Evolutionary conservation across 2,113 vertebrate genomes (phyloP), one percentile per base, ranked within the genome.

Genomic region (Brienomyrus brachyistius): DNA sequence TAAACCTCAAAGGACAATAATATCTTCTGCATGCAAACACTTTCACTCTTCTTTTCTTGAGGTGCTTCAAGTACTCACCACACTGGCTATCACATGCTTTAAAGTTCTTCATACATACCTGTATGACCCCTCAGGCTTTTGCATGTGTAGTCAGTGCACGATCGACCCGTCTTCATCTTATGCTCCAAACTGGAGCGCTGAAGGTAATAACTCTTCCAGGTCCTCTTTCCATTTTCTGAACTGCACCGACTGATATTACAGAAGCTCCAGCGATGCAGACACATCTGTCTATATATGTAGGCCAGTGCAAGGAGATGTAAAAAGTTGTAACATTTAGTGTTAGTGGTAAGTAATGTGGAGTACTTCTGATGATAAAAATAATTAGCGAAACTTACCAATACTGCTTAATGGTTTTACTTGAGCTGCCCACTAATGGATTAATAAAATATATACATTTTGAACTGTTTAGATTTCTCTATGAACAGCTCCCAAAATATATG

Each of bases 141-240:
- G 91, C 95, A 96, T 56, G 91, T 94, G 91, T 96, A 97, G 88
- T 96, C 95, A 43, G 92, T 93, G 87, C 93, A 94, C 7, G 95
- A 91, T 2, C 91, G 70, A 2, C 97, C 97, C 8, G 93, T 91
- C 4, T 91, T 92, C 96, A 97, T 95, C 84, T 95, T 95, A 47
- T 82, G 89, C 91, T 97, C 96, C 10, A 97, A 89, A n/a, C 94
- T 92, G 7, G 91, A 93, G 0, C 95, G 93, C 21, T 94, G 95
- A 82, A 96, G 93, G 90, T 94, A 97, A 92, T 97, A 97, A 40
- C 90, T 94, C 90, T 96, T 97, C 97, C 97, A 97, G 0, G 94
- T 94, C 51, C 92, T 92, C 31, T 84, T 91, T 47, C 89, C 93
- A 0, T 91, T 89, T 88, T 93, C 93, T 23, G 93, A 47, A 1